Evolutionary conservation across 2,888 invertebrate species (phyloP), one percentile per base, ranked within the genome.

Genomic region (Drosophila testacea): DNA sequence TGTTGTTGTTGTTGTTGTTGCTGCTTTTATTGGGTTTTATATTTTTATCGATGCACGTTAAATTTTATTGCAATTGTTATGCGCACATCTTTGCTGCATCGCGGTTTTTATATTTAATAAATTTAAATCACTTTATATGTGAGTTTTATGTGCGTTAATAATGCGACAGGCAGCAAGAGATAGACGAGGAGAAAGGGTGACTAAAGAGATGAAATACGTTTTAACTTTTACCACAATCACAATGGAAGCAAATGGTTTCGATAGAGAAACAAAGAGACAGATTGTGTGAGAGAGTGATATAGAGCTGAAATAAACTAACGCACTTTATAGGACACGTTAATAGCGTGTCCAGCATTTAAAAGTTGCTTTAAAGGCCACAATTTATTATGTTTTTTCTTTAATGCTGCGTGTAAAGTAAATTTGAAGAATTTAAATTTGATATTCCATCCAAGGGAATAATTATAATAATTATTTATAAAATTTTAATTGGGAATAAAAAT

Each of bases 31-130:
- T 76, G 66, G 73, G 62, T 77, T 87, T 84, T 73, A 87, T 79
- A 79, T 82, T 89, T 83, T 84, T 89, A 84, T 84, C 89, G 84
- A 84, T 89, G 84, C 74, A 76, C 84, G 84, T 85, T 89, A 89
- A 85, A 85, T 82, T 85, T 85, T 84, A 89, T 89, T 85, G 88
- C 89, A 79, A 89, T 88, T 85, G 85, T 89, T 85, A 85, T 87
- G 88, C 69, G 84, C 84, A 72, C 83, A 87, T 88, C 87, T 86
- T 83, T 83, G 77, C 51, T 68, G 80, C 73, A 69, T 57, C 80
- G 48, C 48, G 57, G 61, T 62, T 66, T 86, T 82, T 89, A 87
- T 84, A 88, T 89, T 84, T 89, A 84, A 84, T 84, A 84, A 84
- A 89, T 84, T 84, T 84, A 84, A 84, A 84, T 84, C 88, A 84